Base-by-base conservation (phyloP, 2,888 invertebrate species). In the Epinotia nisella region DNA sequence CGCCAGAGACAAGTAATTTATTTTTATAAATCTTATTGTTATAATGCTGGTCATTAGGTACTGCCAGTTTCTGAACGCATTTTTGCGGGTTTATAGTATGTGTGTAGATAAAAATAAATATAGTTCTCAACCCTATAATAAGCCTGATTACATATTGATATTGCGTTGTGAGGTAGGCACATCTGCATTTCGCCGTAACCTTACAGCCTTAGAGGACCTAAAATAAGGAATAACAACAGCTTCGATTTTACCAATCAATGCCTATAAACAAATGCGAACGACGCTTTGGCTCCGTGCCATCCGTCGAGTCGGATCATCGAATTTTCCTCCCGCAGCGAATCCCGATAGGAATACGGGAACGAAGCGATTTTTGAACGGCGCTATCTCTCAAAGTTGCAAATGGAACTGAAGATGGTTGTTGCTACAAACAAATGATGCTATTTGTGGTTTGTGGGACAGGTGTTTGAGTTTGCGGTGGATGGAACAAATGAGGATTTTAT, bases 221-320 rank as follows among this genome's bases (percentile, higher is more conserved):
- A 39, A n/a, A 61, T 41, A 35, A n/a, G 13, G 9, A 53, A 51
- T 62, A 67, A 68, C 53, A 24, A 35, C 24, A 11, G 17, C 45
- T 51, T 53, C 24, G 53, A 64, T 69, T 61, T 29, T 53, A 72
- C 64, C 70, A 19, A 62, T 49, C 67, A 45, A 69, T 69, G 64
- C 68, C 51, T 62, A 69, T 64, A 73, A 73, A 73, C 64, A 73
- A 24, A 71, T 61, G 55, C 21, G 55, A 56, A 17, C 56, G 62
- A 71, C 71, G 66, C 64, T 73, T 73, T 73, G 73, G 73, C 73
- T 69, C 53, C 41, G 53, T 51, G 62, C 73, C 73, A 73, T 55
- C 62, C 72, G 49, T 15, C 61, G 68, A 24, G 62, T 68, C n/a
- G 39, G 68, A 69, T 73, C 69, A 73, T 69, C 68, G 69, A 73